Conservation (phyloP, 2,888 invertebrate genomes). For the Plagodis dolabraria region DNA sequence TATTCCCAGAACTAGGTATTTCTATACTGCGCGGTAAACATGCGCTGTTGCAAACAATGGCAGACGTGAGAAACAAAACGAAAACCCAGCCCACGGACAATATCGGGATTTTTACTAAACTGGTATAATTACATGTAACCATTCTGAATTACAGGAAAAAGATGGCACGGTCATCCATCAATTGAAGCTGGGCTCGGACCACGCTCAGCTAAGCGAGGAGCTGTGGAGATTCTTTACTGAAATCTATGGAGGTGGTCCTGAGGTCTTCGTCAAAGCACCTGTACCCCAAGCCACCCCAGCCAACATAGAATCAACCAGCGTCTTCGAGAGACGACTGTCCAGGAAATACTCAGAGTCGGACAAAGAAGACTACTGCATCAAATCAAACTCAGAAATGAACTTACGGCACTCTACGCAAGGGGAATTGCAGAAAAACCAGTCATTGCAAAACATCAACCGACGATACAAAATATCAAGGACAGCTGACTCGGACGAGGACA, state of each 20-base stretch:
- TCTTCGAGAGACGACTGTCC: constrained; percentile 44
- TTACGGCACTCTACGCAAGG: constrained; percentile 61
- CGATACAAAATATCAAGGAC: constrained; percentile 51
- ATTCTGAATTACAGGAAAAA: constrained; percentile 61
- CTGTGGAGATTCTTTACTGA: constrained; percentile 94
- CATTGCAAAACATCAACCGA: constrained; percentile 73
- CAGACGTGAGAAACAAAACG: too few relatives aligned
- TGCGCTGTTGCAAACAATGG: too few relatives aligned
- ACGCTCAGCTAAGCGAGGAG: constrained; percentile 92
- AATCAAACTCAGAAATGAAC: constrained; percentile 71
- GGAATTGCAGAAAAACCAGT: constrained; percentile 75
- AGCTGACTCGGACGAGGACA: constrained; percentile 71
- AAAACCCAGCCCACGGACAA: too few relatives aligned
- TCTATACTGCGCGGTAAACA: too few relatives aligned
- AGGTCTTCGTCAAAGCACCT: constrained; percentile 82
- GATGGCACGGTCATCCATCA: constrained; percentile 65
- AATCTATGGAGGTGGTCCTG: constrained; percentile 96
- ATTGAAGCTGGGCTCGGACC: constrained; percentile 84
- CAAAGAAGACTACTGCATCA: constrained; percentile 73
- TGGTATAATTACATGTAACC: too few relatives aligned
- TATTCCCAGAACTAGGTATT: too few relatives aligned
- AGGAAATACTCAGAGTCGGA: constrained; percentile 75
- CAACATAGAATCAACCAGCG: constrained; percentile 24
- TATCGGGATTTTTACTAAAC: too few relatives aligned
- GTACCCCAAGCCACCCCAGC: constrained; percentile 23